Base-by-base conservation (phyloP, 2,888 invertebrate genomes). In the Mycogona germanica region DNA sequence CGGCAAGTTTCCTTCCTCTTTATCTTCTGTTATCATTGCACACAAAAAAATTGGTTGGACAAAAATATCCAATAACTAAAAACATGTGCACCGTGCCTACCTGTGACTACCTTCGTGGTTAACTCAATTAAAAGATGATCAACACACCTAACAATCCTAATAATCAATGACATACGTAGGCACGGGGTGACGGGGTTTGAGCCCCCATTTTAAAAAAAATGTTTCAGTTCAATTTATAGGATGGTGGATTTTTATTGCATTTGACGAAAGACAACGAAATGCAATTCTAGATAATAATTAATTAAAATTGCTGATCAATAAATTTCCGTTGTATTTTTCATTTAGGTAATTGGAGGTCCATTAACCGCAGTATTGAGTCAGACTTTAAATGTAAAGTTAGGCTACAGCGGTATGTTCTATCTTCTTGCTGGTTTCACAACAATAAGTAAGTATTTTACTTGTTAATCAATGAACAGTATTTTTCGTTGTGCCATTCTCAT, bases 1-100 rank as follows among this genome's bases (percentile, higher is more conserved):
- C 62, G 52, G 67, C 67, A 58, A 58, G 60, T 58, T 19, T 38
- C 40, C 17, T 14, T 21, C 46, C 19, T 41, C 21, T 4, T 37
- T 21, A n/a, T 1, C 50, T 19, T 9, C 14, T 52, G n/a, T 29
- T 53, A 12, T 5, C 29, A 30, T 23, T 53, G 26, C 29, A 41
- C 23, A 7, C 45, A 44, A n/a, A 56, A 56, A 38, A 56, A 55
- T 21, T 56, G 48, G 19, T 55, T 40, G 17, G n/a, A n/a, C n/a
- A n/a, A n/a, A n/a, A n/a, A n/a, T n/a, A n/a, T n/a, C n/a, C n/a
- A n/a, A n/a, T n/a, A n/a, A n/a, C n/a, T n/a, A n/a, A n/a, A n/a
- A n/a, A n/a, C n/a, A n/a, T n/a, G n/a, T n/a, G n/a, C n/a, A n/a
- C n/a, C n/a, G n/a, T n/a, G n/a, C n/a, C n/a, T n/a, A n/a, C n/a